A percentile compares a stretch with the other conserved stretches of the same genome.
Conservation (phyloP, 2,797 vertebrate genomes). For the Craterocephalus amniculus region DNA sequence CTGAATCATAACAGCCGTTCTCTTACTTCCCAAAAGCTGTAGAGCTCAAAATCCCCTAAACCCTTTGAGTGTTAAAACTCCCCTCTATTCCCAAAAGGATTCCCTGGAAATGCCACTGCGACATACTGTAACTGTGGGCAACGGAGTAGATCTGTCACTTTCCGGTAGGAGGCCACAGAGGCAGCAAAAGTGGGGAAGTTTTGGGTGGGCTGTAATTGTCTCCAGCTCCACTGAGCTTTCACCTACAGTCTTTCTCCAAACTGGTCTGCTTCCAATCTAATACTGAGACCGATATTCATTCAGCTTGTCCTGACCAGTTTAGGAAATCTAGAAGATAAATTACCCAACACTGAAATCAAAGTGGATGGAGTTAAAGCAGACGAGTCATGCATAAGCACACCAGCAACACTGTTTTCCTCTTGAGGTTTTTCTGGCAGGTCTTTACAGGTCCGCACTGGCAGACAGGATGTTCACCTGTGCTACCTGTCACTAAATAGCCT, state of each 20-base stretch:
- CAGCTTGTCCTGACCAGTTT: conserved; percentile 23
- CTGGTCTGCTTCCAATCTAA: conserved; percentile 12
- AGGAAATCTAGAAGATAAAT: neutral
- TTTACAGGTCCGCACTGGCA: conserved; percentile 74
- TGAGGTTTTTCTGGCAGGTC: conserved; percentile 65
- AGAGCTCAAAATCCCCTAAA: conserved; percentile 35
- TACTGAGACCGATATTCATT: neutral
- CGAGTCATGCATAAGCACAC: conserved; percentile 34
- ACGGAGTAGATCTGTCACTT: conserved; percentile 72
- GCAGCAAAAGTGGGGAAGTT: conserved; percentile 39
- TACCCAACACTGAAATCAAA: conserved; percentile 4
- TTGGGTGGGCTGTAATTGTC: conserved; percentile 52
- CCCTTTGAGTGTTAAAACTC: conserved; percentile 41
- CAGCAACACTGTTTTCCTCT: conserved; percentile 58
- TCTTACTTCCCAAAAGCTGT: conserved; percentile 42
- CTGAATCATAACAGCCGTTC: conserved; percentile 31
- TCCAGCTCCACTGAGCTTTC: conserved; percentile 41
- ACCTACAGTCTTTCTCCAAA: conserved; percentile 26
- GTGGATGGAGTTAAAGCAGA: conserved; percentile 28
- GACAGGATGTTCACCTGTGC: conserved; percentile 74
- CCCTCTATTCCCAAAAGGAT: conserved; percentile 67
- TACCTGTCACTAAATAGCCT: conserved; percentile 65
- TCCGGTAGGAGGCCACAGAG: conserved; percentile 57
- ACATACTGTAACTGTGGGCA: conserved; percentile 60
- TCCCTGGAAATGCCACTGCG: conserved; percentile 79